Evolutionary conservation across 2,888 invertebrate genomes (phyloP), one percentile per base, ranked within the genome.

Genomic region (Vanessa cardui): DNA sequence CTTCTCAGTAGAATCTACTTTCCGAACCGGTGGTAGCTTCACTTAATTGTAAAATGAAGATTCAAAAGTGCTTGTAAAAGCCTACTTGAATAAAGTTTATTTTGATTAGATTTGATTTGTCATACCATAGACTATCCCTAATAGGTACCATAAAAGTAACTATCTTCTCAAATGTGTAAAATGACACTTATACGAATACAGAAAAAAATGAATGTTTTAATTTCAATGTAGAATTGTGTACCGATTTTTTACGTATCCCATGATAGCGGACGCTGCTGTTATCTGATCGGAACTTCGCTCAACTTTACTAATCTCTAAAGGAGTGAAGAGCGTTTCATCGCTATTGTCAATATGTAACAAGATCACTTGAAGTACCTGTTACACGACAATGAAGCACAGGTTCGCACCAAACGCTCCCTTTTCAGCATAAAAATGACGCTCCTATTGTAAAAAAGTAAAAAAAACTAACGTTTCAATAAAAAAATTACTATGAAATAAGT

Each of bases 221-320:
- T 78, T 78, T 76, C 76, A 76, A 82, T 79, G 78, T 77, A 75
- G 33, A 61, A 67, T 74, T 76, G 72, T 76, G 82, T 81, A 78
- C 83, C 80, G 39, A 80, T 81, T 80, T 81, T 81, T 83, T 83
- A 80, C 75, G 83, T 74, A 77, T 88, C 88, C 85, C 86, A 82
- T 80, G 64, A 70, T 76, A 82, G 74, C 90, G 90, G 89, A 91
- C 88, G 84, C 84, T 77, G 74, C 74, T 82, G 86, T 83, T 90
- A 90, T 90, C 89, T 88, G 89, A 90, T 91, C 92, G 91, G 92
- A 92, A 92, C 83, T 90, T 83, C 89, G 85, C 86, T 83, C 80
- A 79, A 76, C 76, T 80, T 78, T 74, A 71, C 66, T 70, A 70
- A 74, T 74, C 71, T 72, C 61, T 80, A 83, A 88, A 90, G 87